These are phyloP conservation scores for Drosophila macrospina DNA, from an alignment of 2,888 invertebrate genomes.

Conservation along the genomic window DNA sequence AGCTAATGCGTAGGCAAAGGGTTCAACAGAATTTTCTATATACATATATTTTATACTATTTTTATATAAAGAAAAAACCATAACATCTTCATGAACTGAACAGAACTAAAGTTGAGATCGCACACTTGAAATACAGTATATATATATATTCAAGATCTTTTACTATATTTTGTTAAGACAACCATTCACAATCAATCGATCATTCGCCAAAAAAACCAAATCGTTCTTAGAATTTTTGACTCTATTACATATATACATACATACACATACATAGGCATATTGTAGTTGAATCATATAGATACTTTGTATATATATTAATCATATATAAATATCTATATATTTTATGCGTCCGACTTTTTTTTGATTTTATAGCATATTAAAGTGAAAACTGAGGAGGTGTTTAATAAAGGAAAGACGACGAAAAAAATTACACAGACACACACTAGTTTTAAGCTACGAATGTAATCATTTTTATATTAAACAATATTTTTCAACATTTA, in stretches of 20 bases:
- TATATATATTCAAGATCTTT: slow-evolving; percentile 11
- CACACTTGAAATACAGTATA: slow-evolving; percentile 5
- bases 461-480: slow-evolving; percentile 76
- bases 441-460: slow-evolving; percentile 57
- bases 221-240: slow-evolving; percentile 42
- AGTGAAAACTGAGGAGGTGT: slow-evolving; percentile 34
- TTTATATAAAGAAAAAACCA: slow-evolving; percentile 39
- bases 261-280: slow-evolving; percentile 54
- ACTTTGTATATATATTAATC: slow-evolving; percentile 44
- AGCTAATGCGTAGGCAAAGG: slow-evolving; percentile 59
- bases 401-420: slow-evolving; percentile 16
- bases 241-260: slow-evolving; percentile 30
- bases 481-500: slow-evolving; percentile 75
- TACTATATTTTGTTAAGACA: slow-evolving; percentile 8
- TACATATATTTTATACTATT: slow-evolving; percentile 50
- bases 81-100: slow-evolving; percentile 5
- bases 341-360: slow-evolving; percentile 50
- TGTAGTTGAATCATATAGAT: slow-evolving; percentile 63
- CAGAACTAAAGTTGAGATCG: slow-evolving; percentile 12
- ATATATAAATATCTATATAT: slow-evolving; percentile 44
- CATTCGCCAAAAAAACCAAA: slow-evolving; percentile 30
- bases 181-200: slow-evolving; percentile 17
- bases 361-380: slow-evolving; percentile 55
- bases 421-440: slow-evolving; percentile 39
- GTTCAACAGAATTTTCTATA: slow-evolving; percentile 60